Percentiles rank a stretch among this genome's conserved stretches.
Evolutionary conservation across 2,797 vertebrate genomes (phyloP).

Genomic region (Brachymystax lenok): DNA sequence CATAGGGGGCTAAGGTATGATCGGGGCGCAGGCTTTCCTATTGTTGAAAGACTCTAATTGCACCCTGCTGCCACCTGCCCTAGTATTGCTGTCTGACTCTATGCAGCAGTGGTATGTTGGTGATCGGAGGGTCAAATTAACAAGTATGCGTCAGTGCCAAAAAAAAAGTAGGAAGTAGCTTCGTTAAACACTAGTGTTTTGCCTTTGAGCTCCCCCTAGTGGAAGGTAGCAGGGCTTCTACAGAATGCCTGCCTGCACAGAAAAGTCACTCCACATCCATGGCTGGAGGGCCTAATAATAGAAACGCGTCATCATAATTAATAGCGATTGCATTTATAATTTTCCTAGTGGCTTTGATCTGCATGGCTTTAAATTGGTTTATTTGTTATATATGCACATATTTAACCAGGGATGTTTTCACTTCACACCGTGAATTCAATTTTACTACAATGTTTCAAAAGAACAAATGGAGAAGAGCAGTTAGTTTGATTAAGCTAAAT

Average conservation of each 20-base stretch:
- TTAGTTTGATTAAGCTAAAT: conserved; percentile 46
- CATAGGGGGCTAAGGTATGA: neutral
- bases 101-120: neutral
- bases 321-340: conserved; percentile 51
- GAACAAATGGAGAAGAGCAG: conserved; percentile 21
- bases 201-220: conserved; percentile 63
- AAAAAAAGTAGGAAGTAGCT: neutral
- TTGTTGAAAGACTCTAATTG: neutral
- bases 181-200: conserved; percentile 29
- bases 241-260: conserved; percentile 19
- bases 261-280: conserved; percentile 20
- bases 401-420: conserved; percentile 56
- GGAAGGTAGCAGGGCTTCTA: conserved; percentile 66
- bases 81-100: neutral
- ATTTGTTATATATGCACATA: conserved; percentile 63
- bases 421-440: conserved; percentile 51
- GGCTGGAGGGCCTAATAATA: conserved; percentile 31
- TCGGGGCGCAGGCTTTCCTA: neutral
- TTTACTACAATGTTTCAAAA: conserved; percentile 12
- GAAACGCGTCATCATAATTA: conserved; percentile 40
- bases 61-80: neutral
- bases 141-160: conserved; percentile 15
- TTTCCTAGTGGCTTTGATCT: conserved; percentile 56
- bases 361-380: conserved; percentile 73
- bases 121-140: neutral